Evolutionary conservation across 2,888 invertebrate species (phyloP).

Genomic region (Tetramorium bicarinatum): DNA sequence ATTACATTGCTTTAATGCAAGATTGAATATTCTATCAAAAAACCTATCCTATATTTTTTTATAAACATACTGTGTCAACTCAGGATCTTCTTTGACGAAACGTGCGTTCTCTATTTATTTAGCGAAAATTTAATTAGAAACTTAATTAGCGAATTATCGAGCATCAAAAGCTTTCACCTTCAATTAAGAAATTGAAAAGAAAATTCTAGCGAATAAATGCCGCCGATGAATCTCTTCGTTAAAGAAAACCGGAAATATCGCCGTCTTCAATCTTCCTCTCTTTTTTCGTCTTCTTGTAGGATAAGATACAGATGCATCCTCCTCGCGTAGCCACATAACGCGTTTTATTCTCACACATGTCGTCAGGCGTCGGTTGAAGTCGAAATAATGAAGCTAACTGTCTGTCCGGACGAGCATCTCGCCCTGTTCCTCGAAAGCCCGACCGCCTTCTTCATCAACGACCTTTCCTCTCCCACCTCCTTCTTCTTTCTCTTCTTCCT

Average conservation of each 20-base stretch:
- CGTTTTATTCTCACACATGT: slow-evolving; percentile 46
- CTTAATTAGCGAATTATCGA: slow-evolving; percentile 49
- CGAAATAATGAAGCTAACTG: slow-evolving; percentile 58
- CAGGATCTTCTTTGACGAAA: slow-evolving; percentile 1
- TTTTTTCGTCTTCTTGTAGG: background rate
- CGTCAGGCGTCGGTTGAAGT: slow-evolving; percentile 47
- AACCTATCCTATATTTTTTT: background rate
- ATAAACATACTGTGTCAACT: background rate
- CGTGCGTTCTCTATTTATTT: slow-evolving; percentile 5
- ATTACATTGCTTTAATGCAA: background rate
- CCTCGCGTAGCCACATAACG: slow-evolving; percentile 12
- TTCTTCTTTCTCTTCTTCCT: slow-evolving; percentile 10
- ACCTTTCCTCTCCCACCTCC: background rate
- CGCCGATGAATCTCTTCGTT: slow-evolving; percentile 20
- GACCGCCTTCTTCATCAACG: slow-evolving; percentile 39
- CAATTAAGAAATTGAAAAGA: slow-evolving; percentile 23
- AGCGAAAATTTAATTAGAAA: slow-evolving; percentile 39
- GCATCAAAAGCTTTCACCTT: background rate
- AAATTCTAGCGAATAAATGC: slow-evolving; percentile 16
- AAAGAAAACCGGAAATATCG: slow-evolving; percentile 36
- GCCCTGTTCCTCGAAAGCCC: slow-evolving; percentile 29
- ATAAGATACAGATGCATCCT: slow-evolving; percentile 51
- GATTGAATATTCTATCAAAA: slow-evolving; percentile 3
- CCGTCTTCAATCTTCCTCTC: slow-evolving; percentile 18
- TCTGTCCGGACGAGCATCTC: slow-evolving; percentile 39